Conservation (phyloP, 35 echinoderm and acorn worm species). For the Patiria miniata region DNA sequence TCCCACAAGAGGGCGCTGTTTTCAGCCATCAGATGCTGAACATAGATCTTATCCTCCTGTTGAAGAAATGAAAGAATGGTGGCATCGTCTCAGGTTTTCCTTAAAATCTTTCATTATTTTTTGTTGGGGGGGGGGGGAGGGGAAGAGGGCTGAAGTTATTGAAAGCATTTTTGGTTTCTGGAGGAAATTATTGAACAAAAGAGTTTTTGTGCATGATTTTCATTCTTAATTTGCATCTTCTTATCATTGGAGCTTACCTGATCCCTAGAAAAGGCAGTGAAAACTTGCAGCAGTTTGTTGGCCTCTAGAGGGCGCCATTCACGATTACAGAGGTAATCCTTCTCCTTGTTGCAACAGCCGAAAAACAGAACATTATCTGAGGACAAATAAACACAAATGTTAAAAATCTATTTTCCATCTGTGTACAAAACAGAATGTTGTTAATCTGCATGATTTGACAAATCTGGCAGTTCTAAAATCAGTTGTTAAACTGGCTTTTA, state of each 20-base stretch:
- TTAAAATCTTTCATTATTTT: too few relatives aligned
- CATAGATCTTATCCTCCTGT: constrained; percentile 95
- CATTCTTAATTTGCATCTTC: too few relatives aligned
- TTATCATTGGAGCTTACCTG: constrained; percentile 42
- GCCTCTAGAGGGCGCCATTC: constrained; percentile 64
- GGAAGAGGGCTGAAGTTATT: background rate
- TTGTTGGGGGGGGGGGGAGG: background rate
- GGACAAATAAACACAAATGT: constrained; percentile 11
- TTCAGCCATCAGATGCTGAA: constrained; percentile 80
- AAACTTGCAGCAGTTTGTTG: constrained; percentile 54
- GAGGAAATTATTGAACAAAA: too few relatives aligned
- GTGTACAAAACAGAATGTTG: too few relatives aligned
- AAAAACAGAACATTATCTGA: constrained; percentile 81
- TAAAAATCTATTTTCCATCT: too few relatives aligned
- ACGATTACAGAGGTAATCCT: constrained; percentile 72
- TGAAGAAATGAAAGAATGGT: background rate
- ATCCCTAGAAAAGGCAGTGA: constrained; percentile 89
- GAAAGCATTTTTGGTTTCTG: too few relatives aligned
- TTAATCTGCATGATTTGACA: too few relatives aligned
- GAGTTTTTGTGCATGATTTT: background rate
- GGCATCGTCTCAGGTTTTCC: too few relatives aligned
- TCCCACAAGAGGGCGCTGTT: constrained; percentile 75
- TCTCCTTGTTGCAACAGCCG: constrained; percentile 74
- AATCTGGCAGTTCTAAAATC: too few relatives aligned
- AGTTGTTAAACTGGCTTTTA: too few relatives aligned